These are phyloP conservation scores for Aradus depressus DNA, from an alignment of 2,888 invertebrate genomes.

Conservation along the genomic window DNA sequence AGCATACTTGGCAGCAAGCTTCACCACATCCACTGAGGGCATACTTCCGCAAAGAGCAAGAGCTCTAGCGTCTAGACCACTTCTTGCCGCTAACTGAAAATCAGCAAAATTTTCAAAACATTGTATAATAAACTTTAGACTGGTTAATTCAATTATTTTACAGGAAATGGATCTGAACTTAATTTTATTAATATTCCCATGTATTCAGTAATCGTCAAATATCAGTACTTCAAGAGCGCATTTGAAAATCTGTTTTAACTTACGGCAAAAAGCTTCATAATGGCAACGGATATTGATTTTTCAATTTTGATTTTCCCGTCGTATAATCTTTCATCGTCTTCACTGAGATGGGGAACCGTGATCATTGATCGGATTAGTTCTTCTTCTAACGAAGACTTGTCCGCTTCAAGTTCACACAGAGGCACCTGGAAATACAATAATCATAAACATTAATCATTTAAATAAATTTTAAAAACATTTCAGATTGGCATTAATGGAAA, in stretches of 20 bases:
- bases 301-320: conserved; percentile 42
- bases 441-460: not conserved
- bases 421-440: conserved; percentile 46
- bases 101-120: too few species aligned
- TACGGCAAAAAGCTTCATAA: conserved; percentile 85
- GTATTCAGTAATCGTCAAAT: conserved; percentile 1
- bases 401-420: conserved; percentile 62
- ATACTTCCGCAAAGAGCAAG: conserved; percentile 75
- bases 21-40: conserved; percentile 61
- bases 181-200: too few species aligned
- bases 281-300: conserved; percentile 59
- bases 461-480: not conserved
- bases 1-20: conserved; percentile 81
- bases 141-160: too few species aligned
- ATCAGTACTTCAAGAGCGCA: too few species aligned
- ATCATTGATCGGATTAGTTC: conserved; percentile 24
- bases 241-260: conserved; percentile 36
- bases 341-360: conserved; percentile 15
- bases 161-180: too few species aligned
- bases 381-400: conserved; percentile 74
- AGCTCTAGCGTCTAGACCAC: conserved; percentile 74
- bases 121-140: too few species aligned
- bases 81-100: conserved; percentile 66
- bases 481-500: too few species aligned
- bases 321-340: conserved; percentile 5